Base-by-base conservation (phyloP, 2,797 vertebrate genomes). In the Sarcoramphus papa region DNA sequence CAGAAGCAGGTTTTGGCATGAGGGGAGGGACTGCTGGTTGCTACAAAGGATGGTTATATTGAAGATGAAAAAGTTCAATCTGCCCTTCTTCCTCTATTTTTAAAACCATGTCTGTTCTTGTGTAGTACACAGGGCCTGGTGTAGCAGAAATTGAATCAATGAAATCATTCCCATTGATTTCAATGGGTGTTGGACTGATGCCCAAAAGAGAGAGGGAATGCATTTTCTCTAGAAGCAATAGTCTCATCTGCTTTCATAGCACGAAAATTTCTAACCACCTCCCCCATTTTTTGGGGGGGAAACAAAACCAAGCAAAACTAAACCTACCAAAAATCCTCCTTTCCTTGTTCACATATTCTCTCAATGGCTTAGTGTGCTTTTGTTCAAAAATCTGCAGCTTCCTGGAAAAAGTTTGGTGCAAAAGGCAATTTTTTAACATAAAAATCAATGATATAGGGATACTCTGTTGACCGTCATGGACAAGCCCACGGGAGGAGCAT, bases 281-380 rank as follows among this genome's bases (percentile, higher is more conserved):
- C 10, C 14, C 5, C 5, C 6, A 31, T 41, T 35, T 35, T 80
- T 67, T 43, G 4, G 0, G 5, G 5, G 18, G 51, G 10, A n/a
- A 95, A 56, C 19, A 8, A 57, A 89, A 20, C 4, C 1, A 31
- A 78, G 23, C 13, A 5, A 47, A 74, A 19, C 1, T 14, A 51
- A 69, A 63, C 7, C 11, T 40, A 56, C 11, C 6, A 68, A 54
- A 63, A 86, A 65, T 62, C 22, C 56, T 74, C 25, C 6, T 83
- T 73, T 84, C 23, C 25, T 75, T 64, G 6, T 73, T 88, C 28
- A 15, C 4, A 9, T 54, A 9, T 60, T 65, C 9, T 86, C 1
- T 28, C 16, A 69, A 21, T 24, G 6, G 10, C 19, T 64, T 59
- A 9, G 6, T 33, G 22, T 20, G 9, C 3, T 86, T 93, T 72